phyloP scores from a whole-genome alignment of 2,113 vertebrate species.

The Mastomys natalensis region DNA sequence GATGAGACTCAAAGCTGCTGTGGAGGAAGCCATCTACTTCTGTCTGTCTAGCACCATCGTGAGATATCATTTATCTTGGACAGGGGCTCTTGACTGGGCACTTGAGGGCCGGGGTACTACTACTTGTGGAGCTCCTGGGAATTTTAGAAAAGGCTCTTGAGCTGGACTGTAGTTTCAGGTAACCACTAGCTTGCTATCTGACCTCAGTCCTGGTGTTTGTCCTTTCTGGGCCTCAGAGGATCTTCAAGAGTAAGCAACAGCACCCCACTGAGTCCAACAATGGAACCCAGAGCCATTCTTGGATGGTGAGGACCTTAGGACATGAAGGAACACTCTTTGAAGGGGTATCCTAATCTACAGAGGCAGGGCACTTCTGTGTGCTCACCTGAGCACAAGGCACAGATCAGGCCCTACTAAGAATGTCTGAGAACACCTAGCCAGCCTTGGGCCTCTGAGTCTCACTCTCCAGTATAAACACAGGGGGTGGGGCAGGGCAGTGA shows the following conservation, averaged over 20 bases:
- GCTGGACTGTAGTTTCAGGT: not conserved
- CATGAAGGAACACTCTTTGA: not conserved
- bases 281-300: not conserved
- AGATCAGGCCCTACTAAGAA: not conserved
- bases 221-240: slow-evolving; percentile 16
- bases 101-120: not conserved
- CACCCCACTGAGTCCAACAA: not conserved
- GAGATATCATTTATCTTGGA: not conserved
- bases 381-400: fast-evolving
- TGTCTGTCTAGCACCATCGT: not conserved
- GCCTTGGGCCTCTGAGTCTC: not conserved
- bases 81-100: not conserved
- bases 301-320: not conserved
- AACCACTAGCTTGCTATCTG: not conserved
- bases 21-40: not conserved
- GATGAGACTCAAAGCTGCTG: not conserved
- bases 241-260: not conserved
- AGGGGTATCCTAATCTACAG: not conserved
- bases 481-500: slow-evolving; percentile 20
- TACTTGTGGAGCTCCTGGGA: not conserved
- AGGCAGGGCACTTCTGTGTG: not conserved
- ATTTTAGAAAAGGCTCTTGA: not conserved
- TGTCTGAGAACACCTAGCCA: not conserved
- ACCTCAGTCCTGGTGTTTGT: not conserved
- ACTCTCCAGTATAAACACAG: slow-evolving; percentile 61